Percentiles rank a stretch among this genome's conserved stretches.
Conservation (phyloP, 2,113 vertebrate species). For the Podarcis raffonei region DNA sequence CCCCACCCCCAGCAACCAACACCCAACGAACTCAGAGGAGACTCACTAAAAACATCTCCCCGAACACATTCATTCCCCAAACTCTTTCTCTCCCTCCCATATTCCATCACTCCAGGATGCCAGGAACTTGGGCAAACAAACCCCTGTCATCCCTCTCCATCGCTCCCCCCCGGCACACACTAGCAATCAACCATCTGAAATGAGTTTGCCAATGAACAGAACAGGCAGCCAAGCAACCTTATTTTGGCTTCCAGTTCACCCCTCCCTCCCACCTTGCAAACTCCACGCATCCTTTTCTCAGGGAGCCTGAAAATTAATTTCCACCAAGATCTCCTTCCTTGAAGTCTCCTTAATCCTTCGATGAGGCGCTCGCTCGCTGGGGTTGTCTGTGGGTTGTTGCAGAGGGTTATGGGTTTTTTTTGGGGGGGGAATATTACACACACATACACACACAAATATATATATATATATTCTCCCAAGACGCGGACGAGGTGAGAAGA, state of each 20-base stretch:
- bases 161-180: background rate
- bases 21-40: too few species aligned
- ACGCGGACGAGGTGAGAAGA: background rate
- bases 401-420: too few species aligned
- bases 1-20: too few species aligned
- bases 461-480: background rate
- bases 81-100: too few species aligned
- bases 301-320: constrained; percentile 17
- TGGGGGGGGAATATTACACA: too few species aligned
- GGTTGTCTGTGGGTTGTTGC: background rate
- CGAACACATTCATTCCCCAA: too few species aligned
- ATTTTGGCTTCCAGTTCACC: background rate
- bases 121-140: background rate
- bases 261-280: background rate
- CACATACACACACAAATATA: background rate
- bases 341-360: background rate
- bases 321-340: background rate
- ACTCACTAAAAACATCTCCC: too few species aligned
- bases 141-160: background rate
- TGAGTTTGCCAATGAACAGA: background rate
- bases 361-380: background rate
- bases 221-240: background rate
- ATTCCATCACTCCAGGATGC: background rate
- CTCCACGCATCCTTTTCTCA: too few species aligned
- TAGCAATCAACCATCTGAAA: background rate